Evolutionary conservation across 2,797 vertebrate species (phyloP).

Genomic region (Poecilia gillii): DNA sequence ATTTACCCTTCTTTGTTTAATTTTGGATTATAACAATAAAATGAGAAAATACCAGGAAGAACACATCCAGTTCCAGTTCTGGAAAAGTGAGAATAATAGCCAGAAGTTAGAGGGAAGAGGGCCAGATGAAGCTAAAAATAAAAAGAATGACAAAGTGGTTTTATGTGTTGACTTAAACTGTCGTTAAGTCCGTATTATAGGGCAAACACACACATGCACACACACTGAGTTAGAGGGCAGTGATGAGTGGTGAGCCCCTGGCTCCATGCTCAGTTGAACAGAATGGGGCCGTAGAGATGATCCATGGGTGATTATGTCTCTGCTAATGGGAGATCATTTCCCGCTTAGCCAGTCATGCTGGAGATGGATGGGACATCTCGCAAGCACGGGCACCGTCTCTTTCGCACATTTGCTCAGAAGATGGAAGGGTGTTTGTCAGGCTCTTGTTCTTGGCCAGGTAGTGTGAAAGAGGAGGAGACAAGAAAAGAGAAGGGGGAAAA

Average conservation of each 20-base stretch:
- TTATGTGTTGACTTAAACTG: constrained; percentile 67
- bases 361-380: constrained; percentile 78
- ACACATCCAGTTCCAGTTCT: constrained; percentile 12
- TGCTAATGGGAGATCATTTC: constrained; percentile 85
- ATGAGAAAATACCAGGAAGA: constrained; percentile 19
- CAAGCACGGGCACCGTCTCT: constrained; percentile 43
- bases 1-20: constrained; percentile 12
- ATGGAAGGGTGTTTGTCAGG: constrained; percentile 68
- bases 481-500: neutral
- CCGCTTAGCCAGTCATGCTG: constrained; percentile 81
- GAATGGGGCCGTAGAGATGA: constrained; percentile 85
- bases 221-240: constrained; percentile 60
- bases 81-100: constrained; percentile 25
- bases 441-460: constrained; percentile 60
- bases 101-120: constrained; percentile 16
- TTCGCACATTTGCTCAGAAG: constrained; percentile 46
- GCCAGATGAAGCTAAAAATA: constrained; percentile 10
- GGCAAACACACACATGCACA: constrained; percentile 32
- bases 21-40: constrained; percentile 37
- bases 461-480: constrained; percentile 52
- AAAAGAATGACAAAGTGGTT: constrained; percentile 41
- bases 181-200: constrained; percentile 55
- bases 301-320: constrained; percentile 85
- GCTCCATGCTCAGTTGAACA: constrained; percentile 82
- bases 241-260: constrained; percentile 73